Evolutionary conservation across 1,140 invertebrate species (phyloP).

Genomic region (Steinernema khuongi): DNA sequence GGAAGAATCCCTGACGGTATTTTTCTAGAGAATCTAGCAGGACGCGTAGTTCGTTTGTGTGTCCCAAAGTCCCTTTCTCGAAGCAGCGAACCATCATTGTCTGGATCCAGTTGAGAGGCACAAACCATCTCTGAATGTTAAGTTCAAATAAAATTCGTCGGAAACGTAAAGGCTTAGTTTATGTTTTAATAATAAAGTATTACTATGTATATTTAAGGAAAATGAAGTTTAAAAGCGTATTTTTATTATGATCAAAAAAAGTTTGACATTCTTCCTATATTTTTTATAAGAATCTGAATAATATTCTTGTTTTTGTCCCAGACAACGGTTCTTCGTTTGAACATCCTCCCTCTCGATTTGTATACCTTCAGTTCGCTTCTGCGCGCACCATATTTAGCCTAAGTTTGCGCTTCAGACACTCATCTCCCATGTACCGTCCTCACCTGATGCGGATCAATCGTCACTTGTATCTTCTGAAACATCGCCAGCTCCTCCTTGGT

Average conservation of each 20-base stretch:
- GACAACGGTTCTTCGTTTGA: too few relatives aligned
- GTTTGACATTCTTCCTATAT: background rate
- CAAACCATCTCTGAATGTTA: constrained; percentile 41
- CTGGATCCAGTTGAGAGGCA: constrained; percentile 43
- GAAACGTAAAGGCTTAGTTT: too few relatives aligned
- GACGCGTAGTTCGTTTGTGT: constrained; percentile 40
- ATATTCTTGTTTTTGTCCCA: too few relatives aligned
- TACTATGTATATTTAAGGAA: too few relatives aligned
- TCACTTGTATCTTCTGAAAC: constrained; percentile 35
- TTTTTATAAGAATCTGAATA: background rate
- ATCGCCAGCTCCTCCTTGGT: constrained; percentile 40
- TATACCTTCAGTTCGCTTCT: too few relatives aligned
- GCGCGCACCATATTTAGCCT: too few relatives aligned
- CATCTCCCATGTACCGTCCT: too few relatives aligned
- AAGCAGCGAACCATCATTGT: constrained; percentile 46
- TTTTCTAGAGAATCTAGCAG: constrained; percentile 42
- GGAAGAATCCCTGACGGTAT: constrained; percentile 41
- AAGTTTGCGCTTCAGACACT: too few relatives aligned
- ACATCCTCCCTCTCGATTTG: too few relatives aligned
- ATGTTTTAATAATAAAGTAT: too few relatives aligned
- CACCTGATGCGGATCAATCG: constrained; percentile 39
- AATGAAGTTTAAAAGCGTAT: too few relatives aligned
- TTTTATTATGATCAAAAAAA: background rate
- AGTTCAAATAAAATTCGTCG: constrained; percentile 21
- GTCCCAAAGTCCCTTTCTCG: constrained; percentile 36